Percentiles rank a stretch among this genome's conserved stretches.
Evolutionary conservation across 2,797 vertebrate species (phyloP).

Genomic region (Lindbergichthys nudifrons): DNA sequence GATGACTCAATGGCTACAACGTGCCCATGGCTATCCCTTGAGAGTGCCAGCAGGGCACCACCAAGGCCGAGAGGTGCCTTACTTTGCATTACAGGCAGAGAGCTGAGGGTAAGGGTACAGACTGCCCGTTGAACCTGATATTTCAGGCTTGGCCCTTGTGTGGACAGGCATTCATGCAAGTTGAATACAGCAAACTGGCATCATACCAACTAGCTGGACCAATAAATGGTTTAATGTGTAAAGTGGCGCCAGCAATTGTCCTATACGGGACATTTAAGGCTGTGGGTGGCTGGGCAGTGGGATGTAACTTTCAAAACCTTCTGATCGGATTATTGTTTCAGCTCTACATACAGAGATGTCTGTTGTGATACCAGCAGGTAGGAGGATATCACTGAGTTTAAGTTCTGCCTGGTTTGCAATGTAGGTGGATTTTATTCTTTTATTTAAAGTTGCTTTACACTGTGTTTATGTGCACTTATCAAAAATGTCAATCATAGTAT

Average conservation of each 20-base stretch:
- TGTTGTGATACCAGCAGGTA: constrained; percentile 80
- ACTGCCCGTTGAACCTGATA: constrained; percentile 31
- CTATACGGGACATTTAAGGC: neutral
- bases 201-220: neutral
- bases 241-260: neutral
- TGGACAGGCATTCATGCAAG: neutral
- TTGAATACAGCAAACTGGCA: neutral
- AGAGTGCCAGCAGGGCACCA: constrained; percentile 35
- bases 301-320: constrained; percentile 24
- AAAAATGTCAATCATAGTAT: neutral
- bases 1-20: constrained; percentile 49
- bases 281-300: neutral
- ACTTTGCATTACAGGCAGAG: constrained; percentile 45
- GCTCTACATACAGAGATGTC: constrained; percentile 47
- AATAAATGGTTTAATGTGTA: neutral
- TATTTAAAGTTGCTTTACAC: neutral
- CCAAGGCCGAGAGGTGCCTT: constrained; percentile 34
- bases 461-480: neutral
- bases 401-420: constrained; percentile 82
- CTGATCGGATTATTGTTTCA: constrained; percentile 28
- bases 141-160: constrained; percentile 11
- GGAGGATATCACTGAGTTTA: constrained; percentile 57
- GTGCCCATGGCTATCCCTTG: constrained; percentile 40
- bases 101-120: constrained; percentile 42
- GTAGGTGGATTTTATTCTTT: neutral